Base-by-base conservation (phyloP, 1,140 invertebrate species). In the Musca vetustissima region DNA sequence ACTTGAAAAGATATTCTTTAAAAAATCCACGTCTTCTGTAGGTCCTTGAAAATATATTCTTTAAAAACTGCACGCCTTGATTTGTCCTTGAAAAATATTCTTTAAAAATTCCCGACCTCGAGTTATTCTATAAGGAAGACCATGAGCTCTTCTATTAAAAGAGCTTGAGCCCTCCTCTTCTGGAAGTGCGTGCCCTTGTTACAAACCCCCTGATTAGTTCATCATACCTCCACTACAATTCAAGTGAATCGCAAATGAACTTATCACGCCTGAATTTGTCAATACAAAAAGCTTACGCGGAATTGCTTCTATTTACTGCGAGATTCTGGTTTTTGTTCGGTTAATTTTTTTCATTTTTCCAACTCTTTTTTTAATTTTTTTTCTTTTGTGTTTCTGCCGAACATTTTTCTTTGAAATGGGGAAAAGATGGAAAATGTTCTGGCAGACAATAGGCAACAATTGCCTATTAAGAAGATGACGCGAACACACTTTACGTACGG, bases 221-320 rank as follows among this genome's bases (percentile, higher is more conserved):
- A 52, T 9, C 17, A 52, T 21, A 22, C 6, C 17, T 52, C 13
- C 13, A 65, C 21, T 24, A 25, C 47, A 15, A 25, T 19, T 65
- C 36, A 49, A 65, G 48, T 65, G 48, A 15, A 49, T 17, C 21
- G 36, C 17, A 61, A 65, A 49, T 65, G 48, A 65, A 65, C 64
- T 65, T 65, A 49, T 65, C 64, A 65, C 64, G 64, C 43, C 64
- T 49, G 43, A 49, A 65, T 49, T 65, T 65, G 64, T 65, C 64
- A 65, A 50, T 65, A 65, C 28, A 65, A 65, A n/a, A 49, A 49
- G 43, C 21, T 22, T 52, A 19, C 49, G 9, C 49, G 49, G 21
- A 52, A 52, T 9, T 1, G 49, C 21, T 52, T 52, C 4, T 19
- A 52, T 21, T 43, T 21, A 52, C 7, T n/a, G 17, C 6, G 13